A percentile compares a stretch with the other conserved stretches of the same genome.
Conservation (phyloP, 2,888 invertebrate genomes). For the Axea sp. region DNA sequence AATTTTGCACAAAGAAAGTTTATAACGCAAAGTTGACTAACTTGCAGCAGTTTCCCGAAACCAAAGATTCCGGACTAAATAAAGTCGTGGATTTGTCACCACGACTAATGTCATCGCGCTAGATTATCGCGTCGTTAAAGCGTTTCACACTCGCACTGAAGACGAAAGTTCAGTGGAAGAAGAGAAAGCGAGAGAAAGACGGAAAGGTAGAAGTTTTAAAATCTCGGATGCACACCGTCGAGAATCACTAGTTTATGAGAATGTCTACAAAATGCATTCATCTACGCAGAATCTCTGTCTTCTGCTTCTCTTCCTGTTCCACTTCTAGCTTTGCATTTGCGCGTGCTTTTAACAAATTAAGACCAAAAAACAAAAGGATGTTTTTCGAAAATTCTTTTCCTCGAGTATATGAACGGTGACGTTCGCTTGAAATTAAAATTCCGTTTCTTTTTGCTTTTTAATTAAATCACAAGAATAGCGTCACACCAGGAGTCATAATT, state of each 20-base stretch:
- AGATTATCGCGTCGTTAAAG: conserved; percentile 51
- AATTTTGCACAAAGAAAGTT: no score
- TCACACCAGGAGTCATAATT: conserved; percentile 17
- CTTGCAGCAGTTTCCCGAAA: conserved; percentile 1
- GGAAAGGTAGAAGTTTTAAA: conserved; percentile 43
- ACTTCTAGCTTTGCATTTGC: conserved; percentile 60
- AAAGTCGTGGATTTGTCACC: conserved; percentile 43
- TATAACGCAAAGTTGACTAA: conserved; percentile 6
- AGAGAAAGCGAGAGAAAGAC: background rate
- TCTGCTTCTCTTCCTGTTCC: conserved; percentile 44
- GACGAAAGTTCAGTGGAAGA: conserved; percentile 19
- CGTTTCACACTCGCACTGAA: conserved; percentile 27
- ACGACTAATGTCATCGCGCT: conserved; percentile 39
- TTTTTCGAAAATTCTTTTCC: conserved; percentile 32
- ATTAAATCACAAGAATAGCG: conserved; percentile 43
- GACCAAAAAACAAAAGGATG: conserved; percentile 66
- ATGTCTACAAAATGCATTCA: conserved; percentile 58
- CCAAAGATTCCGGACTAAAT: conserved; percentile 27
- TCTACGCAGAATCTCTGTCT: conserved; percentile 50
- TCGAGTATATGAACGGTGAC: conserved; percentile 3
- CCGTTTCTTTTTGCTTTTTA: conserved; percentile 36
- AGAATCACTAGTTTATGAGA: conserved; percentile 36
- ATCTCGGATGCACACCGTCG: conserved; percentile 24
- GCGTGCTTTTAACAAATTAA: conserved; percentile 76
- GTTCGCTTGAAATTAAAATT: conserved; percentile 49